These are phyloP conservation scores for Lacerta agilis DNA, from an alignment of 2,797 vertebrate species.

Conservation along the genomic window DNA sequence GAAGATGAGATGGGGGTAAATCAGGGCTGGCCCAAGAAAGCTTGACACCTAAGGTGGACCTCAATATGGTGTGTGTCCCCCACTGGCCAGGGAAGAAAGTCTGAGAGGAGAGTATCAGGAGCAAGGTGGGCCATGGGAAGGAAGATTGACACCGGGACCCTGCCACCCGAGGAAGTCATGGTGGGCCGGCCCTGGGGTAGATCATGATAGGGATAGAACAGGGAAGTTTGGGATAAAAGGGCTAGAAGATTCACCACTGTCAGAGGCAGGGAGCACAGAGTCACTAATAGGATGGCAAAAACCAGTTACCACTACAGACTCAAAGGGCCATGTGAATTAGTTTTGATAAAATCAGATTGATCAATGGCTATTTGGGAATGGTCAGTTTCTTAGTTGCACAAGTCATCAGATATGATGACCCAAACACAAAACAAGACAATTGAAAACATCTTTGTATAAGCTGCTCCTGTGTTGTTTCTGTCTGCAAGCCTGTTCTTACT, in stretches of 20 bases:
- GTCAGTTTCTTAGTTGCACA: neutral
- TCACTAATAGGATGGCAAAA: neutral
- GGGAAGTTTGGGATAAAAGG: neutral
- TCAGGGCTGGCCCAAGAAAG: too few relatives aligned
- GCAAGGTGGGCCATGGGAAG: too few relatives aligned
- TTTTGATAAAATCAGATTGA: neutral
- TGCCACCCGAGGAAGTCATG: too few relatives aligned
- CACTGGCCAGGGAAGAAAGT: too few relatives aligned
- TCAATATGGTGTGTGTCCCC: too few relatives aligned
- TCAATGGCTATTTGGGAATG: neutral
- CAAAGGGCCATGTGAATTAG: neutral
- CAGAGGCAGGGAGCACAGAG: neutral
- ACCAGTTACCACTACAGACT: neutral
- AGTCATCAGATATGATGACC: neutral
- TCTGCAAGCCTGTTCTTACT: neutral
- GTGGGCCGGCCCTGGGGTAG: too few relatives aligned
- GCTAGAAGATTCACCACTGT: neutral
- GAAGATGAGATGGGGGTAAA: neutral
- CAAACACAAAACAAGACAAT: neutral
- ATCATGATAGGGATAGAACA: neutral
- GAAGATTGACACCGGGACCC: too few relatives aligned
- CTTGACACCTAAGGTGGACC: too few relatives aligned
- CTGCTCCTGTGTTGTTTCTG: neutral
- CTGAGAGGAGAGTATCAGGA: too few relatives aligned
- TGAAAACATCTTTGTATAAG: neutral